These are phyloP conservation scores for Petrolisthes cinctipes DNA, from an alignment of 2,888 invertebrate genomes.

Conservation along the genomic window DNA sequence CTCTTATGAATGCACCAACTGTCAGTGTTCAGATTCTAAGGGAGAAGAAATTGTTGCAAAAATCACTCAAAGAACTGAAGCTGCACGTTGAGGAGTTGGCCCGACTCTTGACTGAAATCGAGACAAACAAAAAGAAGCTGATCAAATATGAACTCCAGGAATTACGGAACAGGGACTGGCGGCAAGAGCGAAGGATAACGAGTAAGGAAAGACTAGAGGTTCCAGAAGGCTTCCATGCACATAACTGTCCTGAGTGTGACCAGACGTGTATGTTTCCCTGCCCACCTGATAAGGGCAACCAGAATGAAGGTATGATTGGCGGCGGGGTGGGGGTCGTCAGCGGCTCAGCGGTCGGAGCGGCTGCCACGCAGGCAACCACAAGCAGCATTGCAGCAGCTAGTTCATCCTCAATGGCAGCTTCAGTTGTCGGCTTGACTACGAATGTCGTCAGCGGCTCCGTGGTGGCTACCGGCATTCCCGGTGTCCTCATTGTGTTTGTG, in stretches of 20 bases:
- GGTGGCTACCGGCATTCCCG: constrained; percentile 16
- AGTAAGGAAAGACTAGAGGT: constrained; percentile 1
- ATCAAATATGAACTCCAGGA: constrained; percentile 46
- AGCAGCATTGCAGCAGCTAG: constrained; percentile 31
- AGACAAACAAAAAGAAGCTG: constrained; percentile 31
- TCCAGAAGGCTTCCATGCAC: constrained; percentile 42
- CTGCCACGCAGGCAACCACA: constrained; percentile 8
- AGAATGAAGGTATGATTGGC: constrained; percentile 29
- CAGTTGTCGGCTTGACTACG: constrained; percentile 25
- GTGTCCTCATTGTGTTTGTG: constrained; percentile 22
- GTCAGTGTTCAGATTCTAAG: constrained; percentile 28
- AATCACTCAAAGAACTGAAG: constrained; percentile 12
- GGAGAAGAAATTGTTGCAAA: constrained; percentile 36
- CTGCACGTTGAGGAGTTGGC: constrained; percentile 28
- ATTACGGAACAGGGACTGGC: constrained; percentile 30
- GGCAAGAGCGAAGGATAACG: constrained; percentile 5
- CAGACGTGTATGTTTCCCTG: constrained; percentile 42
- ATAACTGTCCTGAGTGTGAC: constrained; percentile 34
- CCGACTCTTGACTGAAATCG: constrained; percentile 28
- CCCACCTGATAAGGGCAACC: background rate
- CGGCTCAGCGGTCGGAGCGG: constrained; percentile 3
- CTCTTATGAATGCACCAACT: constrained; percentile 17
- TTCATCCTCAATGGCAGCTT: constrained; percentile 20
- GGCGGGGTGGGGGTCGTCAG: constrained; percentile 25
- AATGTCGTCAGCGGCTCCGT: constrained; percentile 27